These are phyloP conservation scores for Heliconius aoede DNA, from an alignment of 2,888 invertebrate species.

Conservation along the genomic window DNA sequence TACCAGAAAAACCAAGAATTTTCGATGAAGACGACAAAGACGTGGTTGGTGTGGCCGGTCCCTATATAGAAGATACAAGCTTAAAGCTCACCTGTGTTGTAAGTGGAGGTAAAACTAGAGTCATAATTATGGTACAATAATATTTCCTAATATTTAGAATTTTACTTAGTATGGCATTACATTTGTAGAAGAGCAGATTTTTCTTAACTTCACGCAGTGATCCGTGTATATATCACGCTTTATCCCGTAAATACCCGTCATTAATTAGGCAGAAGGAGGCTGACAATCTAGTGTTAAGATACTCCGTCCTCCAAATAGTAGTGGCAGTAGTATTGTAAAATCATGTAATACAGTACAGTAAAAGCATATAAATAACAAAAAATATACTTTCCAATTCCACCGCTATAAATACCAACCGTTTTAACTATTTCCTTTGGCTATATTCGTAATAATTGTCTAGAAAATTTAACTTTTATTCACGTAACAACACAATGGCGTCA, in stretches of 20 bases:
- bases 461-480: constrained; percentile 37
- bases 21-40: constrained; percentile 87
- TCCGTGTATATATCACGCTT: not conserved
- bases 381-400: constrained; percentile 11
- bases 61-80: constrained; percentile 88
- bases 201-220: not conserved
- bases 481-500: constrained; percentile 33
- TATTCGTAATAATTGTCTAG: constrained; percentile 35
- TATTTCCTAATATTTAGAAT: not conserved
- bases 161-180: not conserved
- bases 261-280: not conserved
- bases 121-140: constrained; percentile 9
- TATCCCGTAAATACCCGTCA: not conserved
- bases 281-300: not conserved
- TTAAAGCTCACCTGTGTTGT: constrained; percentile 90
- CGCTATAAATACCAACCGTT: constrained; percentile 17
- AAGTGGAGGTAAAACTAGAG: constrained; percentile 86
- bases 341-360: too few relatives aligned
- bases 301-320: too few relatives aligned
- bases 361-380: constrained; percentile 16
- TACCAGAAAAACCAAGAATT: constrained; percentile 89
- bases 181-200: not conserved
- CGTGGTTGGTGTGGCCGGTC: constrained; percentile 86
- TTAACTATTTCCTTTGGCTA: constrained; percentile 24
- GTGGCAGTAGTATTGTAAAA: too few relatives aligned